Evolutionary conservation across 2,797 vertebrate species (phyloP), one percentile per base, ranked within the genome.

Genomic region (Lithobates sylvaticus): DNA sequence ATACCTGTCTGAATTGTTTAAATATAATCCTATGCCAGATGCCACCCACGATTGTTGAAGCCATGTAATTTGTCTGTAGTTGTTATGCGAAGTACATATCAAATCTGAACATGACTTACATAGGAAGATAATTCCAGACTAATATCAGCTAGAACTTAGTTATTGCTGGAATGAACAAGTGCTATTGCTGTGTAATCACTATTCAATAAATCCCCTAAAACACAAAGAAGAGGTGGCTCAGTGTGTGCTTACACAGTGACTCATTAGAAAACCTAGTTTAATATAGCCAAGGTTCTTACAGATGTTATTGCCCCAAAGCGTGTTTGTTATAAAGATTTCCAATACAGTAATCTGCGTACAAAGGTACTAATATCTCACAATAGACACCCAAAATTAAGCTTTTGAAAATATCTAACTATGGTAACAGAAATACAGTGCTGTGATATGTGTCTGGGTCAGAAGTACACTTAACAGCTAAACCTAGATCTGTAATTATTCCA

Each of bases 31-130:
- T 54, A 23, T 34, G 27, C 16, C 78, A 80, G 78, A 68, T 80
- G 78, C 78, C 78, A 80, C 79, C 47, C 79, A 71, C 68, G 23
- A 58, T 4, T 39, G 32, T 15, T 73, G 69, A 72, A 73, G 21
- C 32, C 69, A 69, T 81, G 79, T 64, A 72, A 81, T 81, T 72
- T 81, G 69, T 81, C 44, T 81, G 29, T 69, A 61, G 58, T 81
- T 81, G 79, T 61, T 81, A 72, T 72, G 69, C 50, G 61, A 10
- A 36, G 79, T 18, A 81, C 69, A 72, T 64, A 36, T 72, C 69
- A 81, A 72, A 81, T 72, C 69, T 81, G 47, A 72, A 81, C 79
- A 61, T 39, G 79, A 72, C 47, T 54, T 36, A 58, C 67, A 54
- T 16, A 81, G 39, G 54, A 34, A 34, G 21, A 81, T 69, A 71